Base-by-base conservation (phyloP, 2,797 vertebrate genomes). In the Sorex maritimensis region DNA sequence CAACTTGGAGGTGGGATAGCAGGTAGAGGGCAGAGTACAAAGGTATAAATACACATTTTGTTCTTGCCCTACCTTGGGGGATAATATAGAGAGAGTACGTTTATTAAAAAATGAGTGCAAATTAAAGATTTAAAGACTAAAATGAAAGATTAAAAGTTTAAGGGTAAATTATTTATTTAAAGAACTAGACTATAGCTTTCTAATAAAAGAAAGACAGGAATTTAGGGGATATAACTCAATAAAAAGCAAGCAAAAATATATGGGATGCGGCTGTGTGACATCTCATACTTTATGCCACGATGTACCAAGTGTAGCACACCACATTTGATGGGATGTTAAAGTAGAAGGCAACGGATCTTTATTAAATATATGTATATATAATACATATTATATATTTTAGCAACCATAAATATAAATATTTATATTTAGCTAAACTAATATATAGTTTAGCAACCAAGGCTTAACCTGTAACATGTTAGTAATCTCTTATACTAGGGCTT, bases 121-220 rank as follows among this genome's bases (percentile, higher is more conserved):
- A 19, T 84, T 85, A 88, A 91, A 81, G 21, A 84, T 52, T 92
- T 92, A 17, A 69, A 81, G 6, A 44, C 79, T 79, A 79, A 83
- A 87, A 67, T 86, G 49, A 79, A 78, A 79, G 15, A 34, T 68
- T 93, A 52, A 52, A 79, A 79, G 28, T 63, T 38, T 79, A 79
- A 89, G 46, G 21, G 19, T 77, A 88, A 88, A 77, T 68, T 38
- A 34, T 34, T 68, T 38, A 34, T 34, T 81, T 52, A 77, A 77
- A 52, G 78, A 91, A 81, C 67, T 14, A 63, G 81, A 81, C 52
- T 89, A 38, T 24, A 92, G 44, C n/a, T 74, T 86, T 63, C 21
- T 82, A 69, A 15, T 73, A 68, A 49, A 69, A 15, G 68, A 68
- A 49, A 79, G 68, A 77, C 12, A 17, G 3, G 34, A 77, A 73